Evolutionary conservation across 2,113 vertebrate species (phyloP).

Genomic region (Pristiophorus japonicus): DNA sequence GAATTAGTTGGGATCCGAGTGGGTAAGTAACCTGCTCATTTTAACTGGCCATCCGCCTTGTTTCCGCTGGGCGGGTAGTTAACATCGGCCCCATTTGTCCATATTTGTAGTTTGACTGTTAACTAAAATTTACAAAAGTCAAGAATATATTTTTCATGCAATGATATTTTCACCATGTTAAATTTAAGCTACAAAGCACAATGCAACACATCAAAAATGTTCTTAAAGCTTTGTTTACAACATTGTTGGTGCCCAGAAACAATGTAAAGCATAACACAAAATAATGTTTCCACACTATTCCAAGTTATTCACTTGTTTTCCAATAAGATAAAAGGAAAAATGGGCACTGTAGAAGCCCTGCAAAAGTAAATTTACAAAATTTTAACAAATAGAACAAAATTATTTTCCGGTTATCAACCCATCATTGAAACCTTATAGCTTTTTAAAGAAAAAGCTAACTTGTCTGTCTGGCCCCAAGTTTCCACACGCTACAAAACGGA

Average conservation of each 20-base stretch:
- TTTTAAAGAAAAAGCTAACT: constrained; percentile 14
- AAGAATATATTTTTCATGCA: constrained; percentile 1
- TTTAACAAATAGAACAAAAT: constrained; percentile 27
- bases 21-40: neutral
- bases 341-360: neutral
- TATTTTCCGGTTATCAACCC: constrained; percentile 20
- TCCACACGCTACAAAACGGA: no score
- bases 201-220: constrained; percentile 8
- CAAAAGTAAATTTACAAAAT: constrained; percentile 31
- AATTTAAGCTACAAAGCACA: constrained; percentile 28
- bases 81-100: neutral
- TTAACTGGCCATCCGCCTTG: neutral
- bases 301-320: constrained; percentile 7
- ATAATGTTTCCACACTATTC: constrained; percentile 8
- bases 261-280: constrained; percentile 8
- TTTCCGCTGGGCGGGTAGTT: neutral
- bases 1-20: neutral
- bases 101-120: neutral
- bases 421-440: constrained; percentile 24
- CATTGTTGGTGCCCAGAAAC: constrained; percentile 29
- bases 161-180: neutral
- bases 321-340: neutral
- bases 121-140: constrained; percentile 15
- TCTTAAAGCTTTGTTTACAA: constrained; percentile 32
- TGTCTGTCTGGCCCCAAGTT: no score